Conservation (phyloP, 2,888 invertebrate species). For the Tipula lateralis region DNA sequence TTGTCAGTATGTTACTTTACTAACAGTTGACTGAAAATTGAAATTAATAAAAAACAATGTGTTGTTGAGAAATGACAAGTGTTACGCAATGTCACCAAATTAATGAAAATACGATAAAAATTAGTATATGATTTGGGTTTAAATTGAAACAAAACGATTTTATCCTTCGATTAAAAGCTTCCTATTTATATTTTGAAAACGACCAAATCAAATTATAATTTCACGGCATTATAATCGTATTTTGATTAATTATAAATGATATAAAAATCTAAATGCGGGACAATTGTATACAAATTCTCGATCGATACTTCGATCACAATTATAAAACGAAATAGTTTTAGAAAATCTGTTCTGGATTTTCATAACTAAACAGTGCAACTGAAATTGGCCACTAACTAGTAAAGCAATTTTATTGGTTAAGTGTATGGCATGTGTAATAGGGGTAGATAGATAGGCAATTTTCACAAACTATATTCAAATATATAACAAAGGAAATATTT, state of each 20-base stretch:
- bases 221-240: neutral
- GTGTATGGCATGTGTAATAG: too few species aligned
- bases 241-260: neutral
- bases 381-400: too few species aligned
- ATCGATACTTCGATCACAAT: too few species aligned
- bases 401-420: too few species aligned
- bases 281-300: too few species aligned
- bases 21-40: neutral
- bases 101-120: neutral
- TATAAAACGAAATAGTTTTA: too few species aligned
- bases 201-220: slow-evolving; percentile 4
- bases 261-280: neutral
- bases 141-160: neutral
- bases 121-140: neutral
- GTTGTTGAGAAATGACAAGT: neutral
- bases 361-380: too few species aligned
- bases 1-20: neutral
- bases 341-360: too few species aligned
- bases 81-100: neutral
- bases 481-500: neutral
- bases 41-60: neutral
- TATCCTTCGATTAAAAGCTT: neutral
- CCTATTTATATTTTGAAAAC: neutral
- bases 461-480: neutral
- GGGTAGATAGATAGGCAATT: neutral